Conservation (phyloP, 1,140 invertebrate genomes). For the Pomacea maculata region DNA sequence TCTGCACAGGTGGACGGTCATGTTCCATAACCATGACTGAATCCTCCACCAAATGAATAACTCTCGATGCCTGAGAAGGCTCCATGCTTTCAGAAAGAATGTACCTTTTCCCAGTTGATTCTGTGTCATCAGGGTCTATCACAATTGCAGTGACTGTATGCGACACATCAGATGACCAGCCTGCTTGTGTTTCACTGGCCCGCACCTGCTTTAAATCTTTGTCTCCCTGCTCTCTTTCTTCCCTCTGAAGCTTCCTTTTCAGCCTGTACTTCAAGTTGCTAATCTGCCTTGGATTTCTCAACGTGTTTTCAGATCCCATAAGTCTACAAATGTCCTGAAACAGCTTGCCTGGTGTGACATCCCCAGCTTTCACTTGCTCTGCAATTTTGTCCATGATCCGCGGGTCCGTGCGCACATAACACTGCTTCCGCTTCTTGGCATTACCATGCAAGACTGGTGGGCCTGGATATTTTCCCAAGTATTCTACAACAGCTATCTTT, state of each 20-base stretch:
- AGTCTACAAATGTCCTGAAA: constrained; percentile 6
- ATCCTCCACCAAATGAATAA: too few relatives aligned
- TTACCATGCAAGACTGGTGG: constrained; percentile 26
- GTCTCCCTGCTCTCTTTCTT: background rate
- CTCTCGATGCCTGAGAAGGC: too few relatives aligned
- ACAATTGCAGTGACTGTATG: too few relatives aligned
- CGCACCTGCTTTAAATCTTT: background rate
- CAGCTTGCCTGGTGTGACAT: constrained; percentile 9
- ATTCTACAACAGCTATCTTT: constrained; percentile 30
- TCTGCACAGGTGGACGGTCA: too few relatives aligned
- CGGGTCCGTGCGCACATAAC: constrained; percentile 30
- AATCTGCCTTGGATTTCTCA: constrained; percentile 19
- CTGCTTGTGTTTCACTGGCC: background rate
- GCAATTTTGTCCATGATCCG: constrained; percentile 21
- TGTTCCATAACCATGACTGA: too few relatives aligned
- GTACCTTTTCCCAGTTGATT: too few relatives aligned
- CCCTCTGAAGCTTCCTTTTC: constrained; percentile 1
- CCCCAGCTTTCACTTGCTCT: constrained; percentile 10
- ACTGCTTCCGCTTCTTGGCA: constrained; percentile 13
- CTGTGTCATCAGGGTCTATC: too few relatives aligned
- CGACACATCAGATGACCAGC: background rate
- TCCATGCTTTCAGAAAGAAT: too few relatives aligned
- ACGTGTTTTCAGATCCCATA: constrained; percentile 3
- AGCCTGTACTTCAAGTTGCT: constrained; percentile 19
- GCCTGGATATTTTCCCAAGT: constrained; percentile 27